These are phyloP conservation scores for Podarcis cretensis DNA, from an alignment of 2,113 vertebrate genomes.

Conservation along the genomic window DNA sequence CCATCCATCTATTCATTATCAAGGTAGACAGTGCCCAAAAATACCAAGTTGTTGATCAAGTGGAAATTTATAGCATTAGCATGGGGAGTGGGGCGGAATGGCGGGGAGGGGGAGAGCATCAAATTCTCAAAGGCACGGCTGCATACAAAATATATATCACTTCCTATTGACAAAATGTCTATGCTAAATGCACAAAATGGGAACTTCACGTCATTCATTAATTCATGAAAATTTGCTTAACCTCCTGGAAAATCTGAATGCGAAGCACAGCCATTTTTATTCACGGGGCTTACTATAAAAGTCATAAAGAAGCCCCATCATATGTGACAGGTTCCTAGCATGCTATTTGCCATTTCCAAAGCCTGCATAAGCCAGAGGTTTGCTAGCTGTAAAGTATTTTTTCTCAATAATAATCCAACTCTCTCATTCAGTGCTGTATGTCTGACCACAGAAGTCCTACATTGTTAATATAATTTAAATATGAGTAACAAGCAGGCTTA, in stretches of 20 bases:
- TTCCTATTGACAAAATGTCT: constrained; percentile 64
- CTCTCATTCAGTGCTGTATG: background rate
- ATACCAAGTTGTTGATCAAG: constrained; percentile 54
- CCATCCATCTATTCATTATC: constrained; percentile 1
- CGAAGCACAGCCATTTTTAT: constrained; percentile 62
- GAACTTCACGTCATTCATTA: constrained; percentile 63
- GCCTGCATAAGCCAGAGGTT: constrained; percentile 3
- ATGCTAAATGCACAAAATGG: constrained; percentile 63
- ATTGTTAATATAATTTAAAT: background rate
- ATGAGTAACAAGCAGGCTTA: too few relatives aligned
- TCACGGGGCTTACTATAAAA: constrained; percentile 47
- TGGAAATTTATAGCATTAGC: constrained; percentile 55
- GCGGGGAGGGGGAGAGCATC: background rate
- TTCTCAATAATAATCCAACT: background rate
- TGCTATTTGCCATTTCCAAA: constrained; percentile 49
- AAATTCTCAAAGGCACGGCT: constrained; percentile 55
- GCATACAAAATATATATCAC: constrained; percentile 54
- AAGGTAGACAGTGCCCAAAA: constrained; percentile 54
- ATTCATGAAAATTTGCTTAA: constrained; percentile 65
- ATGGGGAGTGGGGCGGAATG: constrained; percentile 11
- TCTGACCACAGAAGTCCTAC: background rate
- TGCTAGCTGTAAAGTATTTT: background rate
- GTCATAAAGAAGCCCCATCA: constrained; percentile 56
- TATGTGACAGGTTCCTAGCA: constrained; percentile 48
- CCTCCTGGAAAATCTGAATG: constrained; percentile 57